A percentile compares a stretch with the other conserved stretches of the same genome.
These are phyloP conservation scores for Dicentrarchus labrax DNA, from an alignment of 2,113 vertebrate species.

Conservation along the genomic window DNA sequence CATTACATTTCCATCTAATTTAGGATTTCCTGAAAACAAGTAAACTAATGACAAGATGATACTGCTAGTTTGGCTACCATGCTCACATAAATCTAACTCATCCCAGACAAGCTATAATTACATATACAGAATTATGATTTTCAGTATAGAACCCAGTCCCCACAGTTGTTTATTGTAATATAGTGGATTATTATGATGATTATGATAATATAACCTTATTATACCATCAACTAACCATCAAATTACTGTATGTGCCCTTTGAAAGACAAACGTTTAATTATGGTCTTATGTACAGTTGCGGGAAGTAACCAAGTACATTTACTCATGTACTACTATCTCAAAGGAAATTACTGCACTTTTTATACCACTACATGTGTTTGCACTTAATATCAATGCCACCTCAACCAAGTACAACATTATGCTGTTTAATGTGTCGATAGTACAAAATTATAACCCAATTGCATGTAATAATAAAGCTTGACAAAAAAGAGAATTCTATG, in stretches of 20 bases:
- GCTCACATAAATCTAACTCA: slow-evolving; percentile 24
- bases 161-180: background rate
- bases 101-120: slow-evolving; percentile 10
- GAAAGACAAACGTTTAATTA: background rate
- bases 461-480: background rate
- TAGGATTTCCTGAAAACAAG: slow-evolving; percentile 22
- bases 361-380: background rate
- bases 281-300: background rate
- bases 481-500: too few species aligned
- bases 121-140: slow-evolving; percentile 3
- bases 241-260: background rate
- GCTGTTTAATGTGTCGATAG: background rate
- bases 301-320: background rate
- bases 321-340: background rate
- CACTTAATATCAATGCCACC: background rate
- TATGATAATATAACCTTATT: background rate
- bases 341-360: background rate
- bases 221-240: background rate
- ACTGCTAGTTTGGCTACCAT: slow-evolving; percentile 16
- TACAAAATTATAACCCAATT: too few species aligned
- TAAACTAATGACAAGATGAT: slow-evolving; percentile 24
- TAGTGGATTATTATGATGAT: too few species aligned
- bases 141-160: background rate
- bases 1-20: slow-evolving; percentile 55
- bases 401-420: too few species aligned